Evolutionary conservation across 2,113 vertebrate genomes (phyloP).

Genomic region (Circaetus gallicus): DNA sequence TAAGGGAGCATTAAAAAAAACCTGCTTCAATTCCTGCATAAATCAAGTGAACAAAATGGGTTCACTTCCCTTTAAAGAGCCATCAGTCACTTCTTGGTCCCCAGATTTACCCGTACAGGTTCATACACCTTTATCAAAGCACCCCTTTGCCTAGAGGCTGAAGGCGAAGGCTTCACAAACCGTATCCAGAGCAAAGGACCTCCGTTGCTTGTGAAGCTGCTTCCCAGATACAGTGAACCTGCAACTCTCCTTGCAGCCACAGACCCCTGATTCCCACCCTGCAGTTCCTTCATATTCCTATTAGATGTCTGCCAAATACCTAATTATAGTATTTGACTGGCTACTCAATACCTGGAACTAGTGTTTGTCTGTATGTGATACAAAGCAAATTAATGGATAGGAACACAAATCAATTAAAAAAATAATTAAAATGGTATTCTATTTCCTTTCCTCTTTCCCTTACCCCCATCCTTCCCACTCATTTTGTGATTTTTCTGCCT

Average conservation of each 20-base stretch:
- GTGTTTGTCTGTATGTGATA: not conserved
- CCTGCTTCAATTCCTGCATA: not conserved
- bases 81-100: not conserved
- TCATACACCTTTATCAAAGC: not conserved
- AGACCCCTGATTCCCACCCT: not conserved
- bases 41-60: not conserved
- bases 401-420: conserved; percentile 29
- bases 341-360: not conserved
- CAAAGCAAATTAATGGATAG: conserved; percentile 1
- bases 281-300: not conserved
- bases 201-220: not conserved
- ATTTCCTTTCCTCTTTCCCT: not conserved
- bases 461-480: not conserved
- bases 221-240: not conserved
- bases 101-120: not conserved
- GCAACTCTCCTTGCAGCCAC: rapidly evolving
- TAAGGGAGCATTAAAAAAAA: not conserved
- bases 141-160: not conserved
- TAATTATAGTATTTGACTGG: not conserved
- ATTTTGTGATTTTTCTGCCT: conserved; percentile 14
- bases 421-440: conserved; percentile 10
- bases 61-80: not conserved
- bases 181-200: not conserved
- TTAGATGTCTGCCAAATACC: not conserved
- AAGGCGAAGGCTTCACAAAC: not conserved